phyloP scores from a whole-genome alignment of 2,888 invertebrate species.

The Acronicta psi region DNA sequence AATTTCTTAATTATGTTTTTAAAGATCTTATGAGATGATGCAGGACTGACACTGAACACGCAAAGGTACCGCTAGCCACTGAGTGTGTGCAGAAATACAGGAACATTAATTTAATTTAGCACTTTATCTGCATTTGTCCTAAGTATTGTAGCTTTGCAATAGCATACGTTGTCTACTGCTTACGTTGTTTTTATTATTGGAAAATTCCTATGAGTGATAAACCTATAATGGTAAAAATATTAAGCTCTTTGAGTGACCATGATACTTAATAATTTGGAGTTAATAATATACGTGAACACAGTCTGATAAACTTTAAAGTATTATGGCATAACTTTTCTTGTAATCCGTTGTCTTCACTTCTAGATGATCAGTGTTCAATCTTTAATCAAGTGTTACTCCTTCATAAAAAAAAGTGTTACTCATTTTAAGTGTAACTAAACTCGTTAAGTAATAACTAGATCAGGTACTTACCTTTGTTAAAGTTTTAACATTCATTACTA shows the following conservation, averaged over 20 bases:
- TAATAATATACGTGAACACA: conserved; percentile 32
- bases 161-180: neutral
- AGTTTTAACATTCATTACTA: conserved; percentile 22
- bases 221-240: conserved; percentile 4
- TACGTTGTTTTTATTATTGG: conserved; percentile 12
- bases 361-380: conserved; percentile 32
- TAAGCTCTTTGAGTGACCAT: conserved; percentile 32
- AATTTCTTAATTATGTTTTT: conserved; percentile 31
- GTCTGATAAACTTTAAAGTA: conserved; percentile 22
- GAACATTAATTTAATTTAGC: conserved; percentile 7
- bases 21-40: conserved; percentile 24
- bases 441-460: conserved; percentile 50
- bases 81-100: conserved; percentile 11
- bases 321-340: conserved; percentile 39
- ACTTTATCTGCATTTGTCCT: conserved; percentile 3
- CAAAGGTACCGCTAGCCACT: conserved; percentile 29
- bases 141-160: conserved; percentile 8
- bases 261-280: conserved; percentile 9
- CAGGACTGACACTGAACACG: conserved; percentile 22
- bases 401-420: conserved; percentile 45
- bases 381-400: too few relatives aligned
- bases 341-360: conserved; percentile 47
- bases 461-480: too few relatives aligned
- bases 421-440: conserved; percentile 36
- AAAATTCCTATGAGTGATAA: conserved; percentile 14